Percentiles rank a stretch among this genome's conserved stretches.
Conservation (phyloP, 2,888 invertebrate genomes). For the Acronicta leporina region DNA sequence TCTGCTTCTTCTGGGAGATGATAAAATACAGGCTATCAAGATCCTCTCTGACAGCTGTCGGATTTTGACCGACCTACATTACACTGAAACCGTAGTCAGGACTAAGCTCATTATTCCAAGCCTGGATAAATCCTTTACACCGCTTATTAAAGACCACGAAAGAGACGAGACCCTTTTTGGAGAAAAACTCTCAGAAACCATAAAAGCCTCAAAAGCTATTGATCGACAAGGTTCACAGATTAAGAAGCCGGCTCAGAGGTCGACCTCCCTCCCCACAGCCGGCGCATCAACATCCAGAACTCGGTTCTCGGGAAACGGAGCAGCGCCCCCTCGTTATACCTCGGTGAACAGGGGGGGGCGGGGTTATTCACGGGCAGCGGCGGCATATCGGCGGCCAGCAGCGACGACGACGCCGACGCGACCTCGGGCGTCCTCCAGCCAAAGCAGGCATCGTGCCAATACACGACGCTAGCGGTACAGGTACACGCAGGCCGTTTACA, state of each 20-base stretch:
- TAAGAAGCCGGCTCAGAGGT: slow-evolving; percentile 2
- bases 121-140: slow-evolving; percentile 1
- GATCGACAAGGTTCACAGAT: slow-evolving; percentile 1
- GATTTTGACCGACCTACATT: slow-evolving; percentile 3
- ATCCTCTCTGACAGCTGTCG: slow-evolving; percentile 3
- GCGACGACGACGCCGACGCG: not conserved
- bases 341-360: slow-evolving; percentile 6
- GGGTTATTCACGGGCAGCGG: not conserved
- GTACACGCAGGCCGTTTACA: slow-evolving; percentile 1
- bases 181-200: slow-evolving; percentile 4
- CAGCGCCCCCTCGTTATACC: not conserved
- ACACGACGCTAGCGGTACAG: not conserved
- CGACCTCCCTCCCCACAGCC: slow-evolving; percentile 1
- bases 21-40: slow-evolving; percentile 4
- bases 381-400: not conserved
- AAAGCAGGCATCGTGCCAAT: slow-evolving; percentile 1
- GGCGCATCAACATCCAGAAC: not conserved
- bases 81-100: slow-evolving; percentile 1
- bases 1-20: not conserved
- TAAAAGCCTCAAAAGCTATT: slow-evolving; percentile 7
- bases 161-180: slow-evolving; percentile 6
- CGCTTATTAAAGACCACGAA: slow-evolving; percentile 2
- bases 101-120: slow-evolving; percentile 2
- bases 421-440: slow-evolving; percentile 1
- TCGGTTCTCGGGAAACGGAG: slow-evolving; percentile 4